Evolutionary conservation across 92 coral and sea anemone genomes (phyloP).

Genomic region (Paragorgia papillata): DNA sequence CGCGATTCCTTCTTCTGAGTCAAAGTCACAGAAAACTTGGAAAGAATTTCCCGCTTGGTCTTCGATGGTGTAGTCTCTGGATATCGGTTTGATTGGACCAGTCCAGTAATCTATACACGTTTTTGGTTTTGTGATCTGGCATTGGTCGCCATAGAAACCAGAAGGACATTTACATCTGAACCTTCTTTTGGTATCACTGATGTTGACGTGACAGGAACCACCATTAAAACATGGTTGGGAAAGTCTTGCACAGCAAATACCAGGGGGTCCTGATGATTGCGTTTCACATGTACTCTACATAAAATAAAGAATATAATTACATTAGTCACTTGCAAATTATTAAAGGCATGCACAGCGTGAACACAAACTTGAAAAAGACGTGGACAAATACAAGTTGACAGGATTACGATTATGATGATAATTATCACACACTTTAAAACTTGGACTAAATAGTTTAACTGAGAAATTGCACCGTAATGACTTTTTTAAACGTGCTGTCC

Average conservation of each 20-base stretch:
- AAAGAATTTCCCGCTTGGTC: not conserved
- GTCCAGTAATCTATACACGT: conserved; percentile 11
- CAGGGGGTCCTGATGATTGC: not conserved
- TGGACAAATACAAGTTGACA: no score
- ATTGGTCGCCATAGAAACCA: conserved; percentile 23
- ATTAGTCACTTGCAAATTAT: no score
- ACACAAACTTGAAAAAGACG: no score
- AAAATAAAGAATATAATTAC: not conserved
- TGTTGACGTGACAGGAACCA: conserved; percentile 18
- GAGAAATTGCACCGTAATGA: no score
- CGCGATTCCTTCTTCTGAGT: conserved; percentile 17
- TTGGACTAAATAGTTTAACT: no score
- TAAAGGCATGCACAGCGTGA: no score
- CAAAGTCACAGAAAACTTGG: conserved; percentile 22
- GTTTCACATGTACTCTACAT: not conserved
- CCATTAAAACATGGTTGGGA: not conserved
- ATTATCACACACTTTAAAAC: no score
- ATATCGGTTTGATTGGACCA: conserved; percentile 5
- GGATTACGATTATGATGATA: no score
- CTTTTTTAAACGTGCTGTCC: no score
- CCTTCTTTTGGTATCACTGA: conserved; percentile 4
- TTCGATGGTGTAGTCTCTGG: conserved; percentile 6
- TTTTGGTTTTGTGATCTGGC: not conserved
- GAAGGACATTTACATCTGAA: conserved; percentile 15
- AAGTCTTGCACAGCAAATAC: not conserved